Evolutionary conservation across 2,797 vertebrate genomes (phyloP).

Genomic region (Lacerta agilis): DNA sequence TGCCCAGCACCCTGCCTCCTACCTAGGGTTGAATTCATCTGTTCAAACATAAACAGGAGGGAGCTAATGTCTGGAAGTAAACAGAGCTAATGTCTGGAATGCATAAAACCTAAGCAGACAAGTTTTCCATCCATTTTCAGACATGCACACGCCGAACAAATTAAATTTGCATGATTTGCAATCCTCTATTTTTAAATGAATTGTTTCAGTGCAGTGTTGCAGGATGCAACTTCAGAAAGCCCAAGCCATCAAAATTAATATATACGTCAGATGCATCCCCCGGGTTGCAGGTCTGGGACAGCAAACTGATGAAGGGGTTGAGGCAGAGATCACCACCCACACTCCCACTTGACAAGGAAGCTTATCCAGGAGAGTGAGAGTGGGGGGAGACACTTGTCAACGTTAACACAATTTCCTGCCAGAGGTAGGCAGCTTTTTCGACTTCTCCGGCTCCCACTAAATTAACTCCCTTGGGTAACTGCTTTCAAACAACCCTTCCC

Average conservation of each 20-base stretch:
- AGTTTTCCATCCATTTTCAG: neutral
- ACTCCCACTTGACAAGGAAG: slow-evolving; percentile 12
- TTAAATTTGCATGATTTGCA: neutral
- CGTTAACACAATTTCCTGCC: neutral
- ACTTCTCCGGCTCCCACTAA: slow-evolving; percentile 10
- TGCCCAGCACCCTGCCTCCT: no score
- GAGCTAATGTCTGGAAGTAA: neutral
- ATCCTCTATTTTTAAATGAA: neutral
- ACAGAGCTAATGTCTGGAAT: neutral
- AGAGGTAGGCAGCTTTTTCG: neutral
- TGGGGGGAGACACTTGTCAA: slow-evolving; percentile 17
- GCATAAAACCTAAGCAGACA: neutral
- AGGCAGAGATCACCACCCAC: neutral
- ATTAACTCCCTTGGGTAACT: neutral
- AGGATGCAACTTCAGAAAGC: neutral
- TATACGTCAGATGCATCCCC: neutral
- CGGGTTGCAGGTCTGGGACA: neutral
- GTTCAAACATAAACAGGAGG: no score
- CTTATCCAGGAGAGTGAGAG: neutral
- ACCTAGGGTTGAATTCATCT: no score
- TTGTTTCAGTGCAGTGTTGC: neutral
- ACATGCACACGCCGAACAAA: neutral
- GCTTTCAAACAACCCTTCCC: slow-evolving; percentile 37
- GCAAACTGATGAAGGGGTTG: neutral
- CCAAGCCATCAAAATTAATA: neutral